Conservation (phyloP, 2,888 invertebrate species). For the Cataglyphis rosenhaueri region DNA sequence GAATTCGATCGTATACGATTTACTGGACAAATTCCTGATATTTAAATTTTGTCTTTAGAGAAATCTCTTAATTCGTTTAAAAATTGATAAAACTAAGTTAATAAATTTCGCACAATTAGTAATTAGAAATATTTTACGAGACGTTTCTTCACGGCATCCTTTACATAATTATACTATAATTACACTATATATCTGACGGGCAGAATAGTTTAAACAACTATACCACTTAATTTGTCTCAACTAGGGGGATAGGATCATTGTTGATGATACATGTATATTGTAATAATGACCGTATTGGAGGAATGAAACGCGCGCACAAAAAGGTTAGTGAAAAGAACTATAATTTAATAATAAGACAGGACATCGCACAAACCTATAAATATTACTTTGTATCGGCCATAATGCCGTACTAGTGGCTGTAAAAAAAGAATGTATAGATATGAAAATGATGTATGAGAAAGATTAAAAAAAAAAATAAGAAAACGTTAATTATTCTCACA, state of each 20-base stretch:
- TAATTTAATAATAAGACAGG: slow-evolving; percentile 55
- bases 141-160: neutral
- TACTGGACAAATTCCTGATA: neutral
- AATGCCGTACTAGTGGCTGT: slow-evolving; percentile 38
- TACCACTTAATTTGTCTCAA: neutral
- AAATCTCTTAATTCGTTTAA: neutral
- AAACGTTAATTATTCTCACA: slow-evolving; percentile 36
- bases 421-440: slow-evolving; percentile 58
- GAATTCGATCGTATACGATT: neutral
- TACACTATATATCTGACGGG: neutral
- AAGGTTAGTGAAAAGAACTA: slow-evolving; percentile 11
- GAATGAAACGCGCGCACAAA: slow-evolving; percentile 29
- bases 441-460: slow-evolving; percentile 30
- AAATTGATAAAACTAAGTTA: neutral
- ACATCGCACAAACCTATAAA: slow-evolving; percentile 52
- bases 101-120: slow-evolving; percentile 20
- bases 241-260: slow-evolving; percentile 17
- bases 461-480: slow-evolving; percentile 22
- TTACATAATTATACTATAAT: neutral
- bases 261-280: neutral
- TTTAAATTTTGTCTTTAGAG: slow-evolving; percentile 1
- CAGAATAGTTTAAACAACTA: slow-evolving; percentile 5
- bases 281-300: slow-evolving; percentile 17
- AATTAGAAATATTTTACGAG: slow-evolving; percentile 5
- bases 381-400: slow-evolving; percentile 50